Conservation (phyloP, 2,888 invertebrate genomes). For the Drosophila crucigera region DNA sequence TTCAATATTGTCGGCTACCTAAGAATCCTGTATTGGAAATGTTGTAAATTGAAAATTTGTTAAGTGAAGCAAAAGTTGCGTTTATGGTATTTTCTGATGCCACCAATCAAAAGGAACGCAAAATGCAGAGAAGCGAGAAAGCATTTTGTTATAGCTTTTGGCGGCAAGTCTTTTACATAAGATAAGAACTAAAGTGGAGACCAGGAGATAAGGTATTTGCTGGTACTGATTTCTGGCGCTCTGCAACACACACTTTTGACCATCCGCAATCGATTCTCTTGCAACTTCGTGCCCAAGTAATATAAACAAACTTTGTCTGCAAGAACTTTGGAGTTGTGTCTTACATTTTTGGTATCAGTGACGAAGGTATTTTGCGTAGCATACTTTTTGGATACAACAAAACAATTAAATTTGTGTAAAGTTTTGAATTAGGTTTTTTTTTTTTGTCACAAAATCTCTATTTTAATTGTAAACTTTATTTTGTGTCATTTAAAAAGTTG, state of each 20-base stretch:
- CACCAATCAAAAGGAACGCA: background rate
- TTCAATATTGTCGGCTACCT: background rate
- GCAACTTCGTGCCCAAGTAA: background rate
- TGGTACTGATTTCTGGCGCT: background rate
- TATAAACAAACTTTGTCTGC: background rate
- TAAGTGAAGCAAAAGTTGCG: background rate
- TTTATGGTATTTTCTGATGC: background rate
- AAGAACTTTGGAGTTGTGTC: background rate
- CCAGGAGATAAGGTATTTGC: background rate
- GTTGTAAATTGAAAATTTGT: background rate
- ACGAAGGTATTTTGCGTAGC: background rate
- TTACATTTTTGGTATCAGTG: background rate
- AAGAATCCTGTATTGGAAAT: background rate
- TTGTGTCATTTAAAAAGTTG: conserved; percentile 2
- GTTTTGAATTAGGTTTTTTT: background rate
- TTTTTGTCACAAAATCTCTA: conserved; percentile 1
- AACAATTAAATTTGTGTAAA: background rate
- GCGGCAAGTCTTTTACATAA: background rate
- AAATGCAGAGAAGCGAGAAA: background rate
- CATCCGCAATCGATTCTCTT: background rate
- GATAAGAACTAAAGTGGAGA: background rate
- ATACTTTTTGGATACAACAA: background rate
- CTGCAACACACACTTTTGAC: background rate
- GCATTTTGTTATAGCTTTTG: background rate
- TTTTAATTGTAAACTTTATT: background rate